Conservation (phyloP, 2,888 invertebrate genomes). For the Masnerella sp. region DNA sequence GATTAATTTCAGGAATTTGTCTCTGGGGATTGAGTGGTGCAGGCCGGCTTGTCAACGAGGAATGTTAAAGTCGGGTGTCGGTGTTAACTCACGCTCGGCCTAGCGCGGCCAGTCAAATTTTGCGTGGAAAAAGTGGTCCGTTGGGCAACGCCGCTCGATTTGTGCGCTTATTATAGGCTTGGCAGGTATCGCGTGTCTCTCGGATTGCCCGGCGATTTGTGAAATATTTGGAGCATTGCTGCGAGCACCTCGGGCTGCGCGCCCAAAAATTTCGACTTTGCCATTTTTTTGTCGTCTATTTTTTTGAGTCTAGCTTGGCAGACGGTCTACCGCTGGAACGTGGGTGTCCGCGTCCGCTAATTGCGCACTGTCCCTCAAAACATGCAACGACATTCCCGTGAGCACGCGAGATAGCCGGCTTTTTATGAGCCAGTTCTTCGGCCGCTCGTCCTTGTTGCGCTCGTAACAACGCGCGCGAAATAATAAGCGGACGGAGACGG, state of each 20-base stretch:
- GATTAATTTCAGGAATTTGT: slow-evolving; percentile 30
- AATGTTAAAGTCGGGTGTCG: slow-evolving; percentile 19
- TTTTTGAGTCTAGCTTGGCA: slow-evolving; percentile 4
- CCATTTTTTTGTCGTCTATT: too few species aligned
- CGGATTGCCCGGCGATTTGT: slow-evolving; percentile 70
- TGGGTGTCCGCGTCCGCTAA: slow-evolving; percentile 69
- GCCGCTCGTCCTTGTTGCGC: slow-evolving; percentile 25
- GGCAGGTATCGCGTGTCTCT: slow-evolving; percentile 56
- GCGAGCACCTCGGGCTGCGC: slow-evolving; percentile 40
- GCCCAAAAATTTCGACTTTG: too few species aligned
- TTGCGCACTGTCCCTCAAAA: slow-evolving; percentile 67
- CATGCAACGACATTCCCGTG: slow-evolving; percentile 73
- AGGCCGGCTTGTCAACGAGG: slow-evolving; percentile 50
- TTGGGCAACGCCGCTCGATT: slow-evolving; percentile 30
- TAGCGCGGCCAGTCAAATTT: slow-evolving; percentile 29
- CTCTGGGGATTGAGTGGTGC: slow-evolving; percentile 14
- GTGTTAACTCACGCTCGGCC: slow-evolving; percentile 1
- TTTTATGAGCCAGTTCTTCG: slow-evolving; percentile 39
- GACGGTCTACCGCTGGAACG: slow-evolving; percentile 58
- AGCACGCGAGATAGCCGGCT: slow-evolving; percentile 65
- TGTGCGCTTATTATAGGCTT: slow-evolving; percentile 54
- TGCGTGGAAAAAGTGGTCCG: slow-evolving; percentile 4
- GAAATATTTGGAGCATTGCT: slow-evolving; percentile 75
- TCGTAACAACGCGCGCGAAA: slow-evolving; percentile 53
- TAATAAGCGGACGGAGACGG: slow-evolving; percentile 38